Evolutionary conservation across 2,888 invertebrate genomes (phyloP).

Genomic region (Lathronympha strigana): DNA sequence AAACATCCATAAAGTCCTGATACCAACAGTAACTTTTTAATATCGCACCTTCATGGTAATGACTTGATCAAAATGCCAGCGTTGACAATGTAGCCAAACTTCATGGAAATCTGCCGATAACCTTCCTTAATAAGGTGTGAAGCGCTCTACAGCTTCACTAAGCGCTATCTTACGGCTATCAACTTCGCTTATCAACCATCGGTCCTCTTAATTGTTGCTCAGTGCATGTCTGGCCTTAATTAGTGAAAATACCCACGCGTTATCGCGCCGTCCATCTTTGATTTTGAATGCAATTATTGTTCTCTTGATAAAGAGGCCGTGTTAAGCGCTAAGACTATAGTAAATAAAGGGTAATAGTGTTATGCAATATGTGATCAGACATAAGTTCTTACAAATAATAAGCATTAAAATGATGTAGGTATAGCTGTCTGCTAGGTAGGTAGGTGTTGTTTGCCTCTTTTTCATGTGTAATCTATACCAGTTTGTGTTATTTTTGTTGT

Average conservation of each 20-base stretch:
- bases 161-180: constrained; percentile 69
- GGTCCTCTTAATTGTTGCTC: constrained; percentile 77
- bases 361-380: constrained; percentile 27
- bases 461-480: too few species aligned
- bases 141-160: constrained; percentile 63
- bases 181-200: constrained; percentile 77
- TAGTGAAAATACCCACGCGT: constrained; percentile 77
- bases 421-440: too few species aligned
- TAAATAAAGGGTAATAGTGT: constrained; percentile 43
- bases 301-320: constrained; percentile 70
- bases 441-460: too few species aligned
- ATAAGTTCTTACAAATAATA: neutral
- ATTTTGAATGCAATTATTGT: constrained; percentile 83
- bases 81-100: constrained; percentile 37
- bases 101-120: constrained; percentile 49
- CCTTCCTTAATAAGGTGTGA: constrained; percentile 74
- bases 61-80: constrained; percentile 46
- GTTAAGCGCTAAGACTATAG: constrained; percentile 50
- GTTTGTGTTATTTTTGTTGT: too few species aligned
- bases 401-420: too few species aligned
- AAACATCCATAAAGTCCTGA: neutral
- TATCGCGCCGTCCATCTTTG: constrained; percentile 77
- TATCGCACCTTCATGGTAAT: constrained; percentile 3
- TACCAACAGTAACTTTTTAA: neutral
- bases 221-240: constrained; percentile 79